Evolutionary conservation across 1,140 invertebrate species (phyloP).

Genomic region (Brachionus sp.): DNA sequence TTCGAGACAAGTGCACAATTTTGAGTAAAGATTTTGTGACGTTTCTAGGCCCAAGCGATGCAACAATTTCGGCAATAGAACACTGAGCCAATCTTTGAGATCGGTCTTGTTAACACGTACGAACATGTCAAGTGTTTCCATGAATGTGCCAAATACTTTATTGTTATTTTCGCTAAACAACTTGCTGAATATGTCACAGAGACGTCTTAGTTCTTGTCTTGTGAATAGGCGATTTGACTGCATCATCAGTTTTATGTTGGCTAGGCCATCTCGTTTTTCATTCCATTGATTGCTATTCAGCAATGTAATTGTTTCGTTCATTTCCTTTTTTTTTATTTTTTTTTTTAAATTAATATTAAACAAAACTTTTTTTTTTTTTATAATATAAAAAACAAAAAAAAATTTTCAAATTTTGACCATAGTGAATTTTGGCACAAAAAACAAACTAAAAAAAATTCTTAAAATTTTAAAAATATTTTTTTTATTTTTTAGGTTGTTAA

Average conservation of each 20-base stretch:
- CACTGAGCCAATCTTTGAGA: slow-evolving; percentile 83
- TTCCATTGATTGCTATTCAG: slow-evolving; percentile 83
- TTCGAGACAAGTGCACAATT: slow-evolving; percentile 80
- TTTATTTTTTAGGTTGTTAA: too few species aligned
- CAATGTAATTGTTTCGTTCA: slow-evolving; percentile 79
- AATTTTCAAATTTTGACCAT: too few species aligned
- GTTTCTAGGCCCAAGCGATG: slow-evolving; percentile 85
- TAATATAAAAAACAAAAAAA: not conserved
- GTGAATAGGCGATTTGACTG: slow-evolving; percentile 64
- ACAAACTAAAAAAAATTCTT: too few species aligned
- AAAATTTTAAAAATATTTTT: too few species aligned
- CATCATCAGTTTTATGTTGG: slow-evolving; percentile 73
- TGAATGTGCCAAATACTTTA: slow-evolving; percentile 75
- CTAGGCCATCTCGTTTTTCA: slow-evolving; percentile 83
- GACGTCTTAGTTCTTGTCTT: slow-evolving; percentile 55
- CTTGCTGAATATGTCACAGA: not conserved
- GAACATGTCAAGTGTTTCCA: slow-evolving; percentile 84
- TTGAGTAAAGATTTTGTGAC: slow-evolving; percentile 79
- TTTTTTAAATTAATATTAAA: too few species aligned
- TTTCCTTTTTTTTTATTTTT: slow-evolving; percentile 68
- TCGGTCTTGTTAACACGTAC: slow-evolving; percentile 79
- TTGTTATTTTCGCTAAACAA: slow-evolving; percentile 34
- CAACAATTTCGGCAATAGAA: slow-evolving; percentile 72
- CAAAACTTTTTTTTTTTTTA: not conserved
- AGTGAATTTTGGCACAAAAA: too few species aligned